These are phyloP conservation scores for Zapus hudsonius DNA, from an alignment of 2,113 vertebrate species.

Conservation along the genomic window DNA sequence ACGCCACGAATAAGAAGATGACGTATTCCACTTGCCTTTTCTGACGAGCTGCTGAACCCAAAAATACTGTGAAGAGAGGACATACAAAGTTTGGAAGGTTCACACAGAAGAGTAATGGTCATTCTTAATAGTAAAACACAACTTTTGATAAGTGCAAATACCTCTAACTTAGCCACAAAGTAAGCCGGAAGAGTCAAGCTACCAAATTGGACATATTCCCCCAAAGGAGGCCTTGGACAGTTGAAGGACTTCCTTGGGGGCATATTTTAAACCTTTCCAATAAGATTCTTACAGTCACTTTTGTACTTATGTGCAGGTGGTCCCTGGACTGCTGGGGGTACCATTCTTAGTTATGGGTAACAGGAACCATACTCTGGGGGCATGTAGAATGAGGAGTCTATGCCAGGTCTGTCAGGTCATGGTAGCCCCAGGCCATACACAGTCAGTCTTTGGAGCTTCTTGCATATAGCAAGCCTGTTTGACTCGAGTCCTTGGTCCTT, in stretches of 20 bases:
- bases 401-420: not conserved
- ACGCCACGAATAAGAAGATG: conserved; percentile 49
- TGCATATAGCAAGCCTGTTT: not conserved
- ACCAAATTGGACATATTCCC: not conserved
- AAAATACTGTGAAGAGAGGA: conserved; percentile 91
- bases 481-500: not conserved
- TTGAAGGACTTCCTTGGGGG: not conserved
- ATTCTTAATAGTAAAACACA: conserved; percentile 23
- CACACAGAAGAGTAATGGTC: not conserved
- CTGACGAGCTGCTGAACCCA: conserved; percentile 97
- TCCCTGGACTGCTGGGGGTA: not conserved
- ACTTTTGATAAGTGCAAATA: not conserved
- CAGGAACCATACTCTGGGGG: not conserved
- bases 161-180: not conserved
- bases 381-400: not conserved
- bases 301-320: not conserved
- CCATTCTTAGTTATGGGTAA: not conserved
- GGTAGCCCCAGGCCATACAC: not conserved
- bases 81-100: conserved; percentile 71
- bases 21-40: conserved; percentile 89
- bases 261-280: not conserved
- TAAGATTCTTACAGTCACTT: not conserved
- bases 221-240: not conserved
- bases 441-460: not conserved
- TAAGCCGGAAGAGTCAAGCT: conserved; percentile 2